Evolutionary conservation across 2,113 vertebrate genomes (phyloP).

Genomic region (Lethenteron reissneri): DNA sequence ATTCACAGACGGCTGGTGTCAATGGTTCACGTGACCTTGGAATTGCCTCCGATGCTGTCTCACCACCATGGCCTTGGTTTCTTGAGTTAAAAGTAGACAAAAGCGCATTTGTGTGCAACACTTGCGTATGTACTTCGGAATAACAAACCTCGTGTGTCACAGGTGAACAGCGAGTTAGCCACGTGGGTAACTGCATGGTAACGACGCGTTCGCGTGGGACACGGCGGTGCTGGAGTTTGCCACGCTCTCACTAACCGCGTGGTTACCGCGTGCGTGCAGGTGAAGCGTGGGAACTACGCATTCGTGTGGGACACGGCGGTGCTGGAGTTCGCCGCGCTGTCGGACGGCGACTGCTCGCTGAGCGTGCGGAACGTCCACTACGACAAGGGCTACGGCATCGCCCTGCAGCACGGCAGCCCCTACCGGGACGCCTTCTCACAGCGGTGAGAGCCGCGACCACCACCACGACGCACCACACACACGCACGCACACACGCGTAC

Average conservation of each 20-base stretch:
- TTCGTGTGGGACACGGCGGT: slow-evolving; percentile 94
- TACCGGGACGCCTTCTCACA: slow-evolving; percentile 92
- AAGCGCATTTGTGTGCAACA: no score
- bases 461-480: neutral
- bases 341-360: slow-evolving; percentile 80
- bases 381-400: slow-evolving; percentile 81
- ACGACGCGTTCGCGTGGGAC: slow-evolving; percentile 91
- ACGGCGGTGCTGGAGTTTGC: slow-evolving; percentile 79
- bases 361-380: slow-evolving; percentile 52
- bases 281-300: slow-evolving; percentile 74
- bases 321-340: slow-evolving; percentile 80
- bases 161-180: no score
- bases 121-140: no score
- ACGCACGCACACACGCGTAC: neutral
- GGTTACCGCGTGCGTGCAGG: slow-evolving; percentile 27
- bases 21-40: no score
- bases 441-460: slow-evolving; percentile 28
- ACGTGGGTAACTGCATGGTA: slow-evolving; percentile 35
- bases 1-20: no score
- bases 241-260: slow-evolving; percentile 70
- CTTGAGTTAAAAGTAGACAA: no score
- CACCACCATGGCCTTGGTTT: no score
- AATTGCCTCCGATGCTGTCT: no score
- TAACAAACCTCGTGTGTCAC: no score
- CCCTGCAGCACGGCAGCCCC: slow-evolving; percentile 85